A percentile compares a stretch with the other conserved stretches of the same genome.
Evolutionary conservation across 53 echinoderm and acorn worm species (phyloP).

Genomic region (Pentamera pediparva): DNA sequence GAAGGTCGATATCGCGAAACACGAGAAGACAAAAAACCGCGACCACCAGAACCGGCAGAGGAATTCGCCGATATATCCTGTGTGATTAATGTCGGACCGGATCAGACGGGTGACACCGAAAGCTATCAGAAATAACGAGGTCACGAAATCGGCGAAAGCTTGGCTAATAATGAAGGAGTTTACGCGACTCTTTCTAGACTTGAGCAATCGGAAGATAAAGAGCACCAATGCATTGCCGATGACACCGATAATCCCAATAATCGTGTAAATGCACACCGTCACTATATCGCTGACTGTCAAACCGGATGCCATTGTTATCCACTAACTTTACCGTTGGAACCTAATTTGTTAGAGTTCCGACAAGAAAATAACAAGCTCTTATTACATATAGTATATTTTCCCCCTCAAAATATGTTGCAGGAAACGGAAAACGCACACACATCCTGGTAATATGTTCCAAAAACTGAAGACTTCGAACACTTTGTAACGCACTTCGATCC

Average conservation of each 20-base stretch:
- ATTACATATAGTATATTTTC: no score
- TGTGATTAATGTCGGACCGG: constrained; percentile 25
- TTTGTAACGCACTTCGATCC: no score
- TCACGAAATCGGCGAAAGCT: constrained; percentile 67
- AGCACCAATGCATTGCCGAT: constrained; percentile 74
- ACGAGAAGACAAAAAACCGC: constrained; percentile 76
- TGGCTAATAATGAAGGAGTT: constrained; percentile 85
- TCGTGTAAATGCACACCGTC: constrained; percentile 9
- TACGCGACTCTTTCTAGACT: constrained; percentile 53
- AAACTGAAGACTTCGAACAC: no score
- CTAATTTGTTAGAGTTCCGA: no score
- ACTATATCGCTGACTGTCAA: constrained; percentile 4
- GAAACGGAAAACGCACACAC: no score
- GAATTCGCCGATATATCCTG: constrained; percentile 45
- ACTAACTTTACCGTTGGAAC: no score
- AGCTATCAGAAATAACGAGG: constrained; percentile 57
- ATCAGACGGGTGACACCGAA: constrained; percentile 60
- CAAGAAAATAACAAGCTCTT: no score
- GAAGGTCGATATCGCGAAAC: constrained; percentile 78
- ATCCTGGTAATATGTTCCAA: no score
- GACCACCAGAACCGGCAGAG: constrained; percentile 96
- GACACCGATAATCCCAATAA: constrained; percentile 51
- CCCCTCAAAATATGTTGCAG: no score
- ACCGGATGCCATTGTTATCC: no score
- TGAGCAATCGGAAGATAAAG: constrained; percentile 57